Base-by-base conservation (phyloP, 2,888 invertebrate genomes). In the Abrostola tripartita region DNA sequence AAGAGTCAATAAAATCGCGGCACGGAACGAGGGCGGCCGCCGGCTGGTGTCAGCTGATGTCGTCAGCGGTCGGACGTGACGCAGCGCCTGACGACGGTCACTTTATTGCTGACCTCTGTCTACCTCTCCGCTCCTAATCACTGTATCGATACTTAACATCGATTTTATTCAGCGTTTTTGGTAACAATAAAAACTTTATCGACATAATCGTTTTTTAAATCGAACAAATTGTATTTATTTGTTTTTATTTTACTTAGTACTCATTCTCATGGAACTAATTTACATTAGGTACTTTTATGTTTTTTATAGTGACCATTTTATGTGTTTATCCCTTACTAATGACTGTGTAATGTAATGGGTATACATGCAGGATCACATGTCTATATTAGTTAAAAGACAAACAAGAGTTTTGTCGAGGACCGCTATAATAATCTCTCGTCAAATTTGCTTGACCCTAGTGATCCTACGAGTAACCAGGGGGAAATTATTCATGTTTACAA, bases 101-200 rank as follows among this genome's bases (percentile, higher is more conserved):
- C 88, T 92, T 93, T 94, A 94, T 94, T 94, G 94, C 94, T 94
- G 94, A 94, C 93, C 93, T 92, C 89, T 88, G 93, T 93, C 94
- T 93, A 86, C 85, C 81, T 82, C 86, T 92, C 85, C 81, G 82
- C 86, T 90, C 92, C 93, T 92, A 91, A 92, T 92, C 88, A 88
- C 85, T 76, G 70, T 80, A 78, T 86, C 85, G 88, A 88, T 90
- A 85, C 79, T 86, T 82, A 78, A 80, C 78, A 84, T 85, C 83
- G 85, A 84, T 86, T 85, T 82, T 73, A 74, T 82, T 86, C 76
- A 81, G 81, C 81, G 79, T 81, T 82, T 83, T 79, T 76, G 75
- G 80, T 66, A 64, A 74, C 68, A 74, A 70, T 65, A 63, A 55
- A 51, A 53, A 53, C 60, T 61, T 70, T 59, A 57, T 68, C 64